Base-by-base conservation (phyloP, 2,797 vertebrate genomes). In the Pteropus rufus region DNA sequence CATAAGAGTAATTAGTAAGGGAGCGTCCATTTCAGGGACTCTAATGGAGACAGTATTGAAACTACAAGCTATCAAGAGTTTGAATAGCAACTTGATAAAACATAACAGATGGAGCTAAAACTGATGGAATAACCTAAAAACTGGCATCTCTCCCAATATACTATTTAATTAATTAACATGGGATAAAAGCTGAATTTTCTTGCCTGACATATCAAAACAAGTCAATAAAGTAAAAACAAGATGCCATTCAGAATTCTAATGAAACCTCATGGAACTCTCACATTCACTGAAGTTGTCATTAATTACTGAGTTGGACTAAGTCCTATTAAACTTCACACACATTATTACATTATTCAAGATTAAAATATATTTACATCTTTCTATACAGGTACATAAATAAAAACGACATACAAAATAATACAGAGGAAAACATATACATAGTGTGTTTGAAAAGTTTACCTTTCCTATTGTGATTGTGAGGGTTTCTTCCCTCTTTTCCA, bases 61-160 rank as follows among this genome's bases (percentile, higher is more conserved):
- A 54, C 31, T 39, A 46, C 34, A 89, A 64, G 73, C n/a, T 44
- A 41, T 41, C 80, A 81, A 87, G 86, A 75, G 31, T 93, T 75
- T 94, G 80, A 94, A 94, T 5, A 96, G 56, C 41, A 46, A 91
- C 46, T 80, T 80, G 49, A 87, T 34, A 36, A 81, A 93, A 82
- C 24, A 54, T 23, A 76, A 36, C 76, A 92, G 46, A 70, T 41
- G 67, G n/a, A 65, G 6, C 26, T 82, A 70, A 85, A 90, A 92
- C 62, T 34, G 24, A 87, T 34, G 5, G 29, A 24, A 12, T 82
- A 85, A 18, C n/a, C 60, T 96, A 85, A 86, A 94, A 69, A 54
- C 34, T 86, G 83, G 79, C 87, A 56, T 52, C 60, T 76, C 70
- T 93, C 65, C 76, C 21, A 54, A 56, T 29, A 49, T 15, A 24